Conservation (phyloP, 2,797 vertebrate genomes). For the Pseudopleuronectes americanus region DNA sequence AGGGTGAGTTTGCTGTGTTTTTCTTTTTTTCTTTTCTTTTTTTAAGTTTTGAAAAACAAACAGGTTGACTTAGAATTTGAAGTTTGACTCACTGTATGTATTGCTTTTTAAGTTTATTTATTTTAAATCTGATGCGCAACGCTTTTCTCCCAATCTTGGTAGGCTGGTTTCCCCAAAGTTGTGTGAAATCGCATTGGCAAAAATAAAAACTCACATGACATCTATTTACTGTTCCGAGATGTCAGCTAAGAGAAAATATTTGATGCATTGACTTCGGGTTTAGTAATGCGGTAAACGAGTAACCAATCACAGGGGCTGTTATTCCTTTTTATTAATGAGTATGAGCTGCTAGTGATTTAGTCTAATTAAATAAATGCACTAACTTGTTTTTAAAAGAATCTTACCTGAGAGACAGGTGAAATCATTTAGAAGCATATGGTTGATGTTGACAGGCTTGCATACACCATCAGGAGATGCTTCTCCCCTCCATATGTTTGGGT, state of each 20-base stretch:
- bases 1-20: conserved; percentile 78
- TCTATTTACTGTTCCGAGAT: conserved; percentile 78
- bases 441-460: conserved; percentile 84
- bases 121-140: conserved; percentile 82
- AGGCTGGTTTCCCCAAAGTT: conserved; percentile 85
- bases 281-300: conserved; percentile 82
- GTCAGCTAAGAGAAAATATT: conserved; percentile 80
- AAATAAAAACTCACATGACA: conserved; percentile 80
- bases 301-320: conserved; percentile 84
- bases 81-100: conserved; percentile 84
- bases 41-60: conserved; percentile 63
- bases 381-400: conserved; percentile 82
- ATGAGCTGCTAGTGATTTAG: conserved; percentile 87
- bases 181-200: conserved; percentile 85
- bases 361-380: conserved; percentile 87
- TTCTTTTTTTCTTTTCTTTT: conserved; percentile 40
- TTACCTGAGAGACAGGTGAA: conserved; percentile 86
- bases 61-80: conserved; percentile 80
- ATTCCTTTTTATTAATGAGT: conserved; percentile 78
- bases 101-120: conserved; percentile 85
- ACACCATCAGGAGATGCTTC: conserved; percentile 74
- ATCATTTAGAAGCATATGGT: conserved; percentile 84
- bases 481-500: conserved; percentile 71
- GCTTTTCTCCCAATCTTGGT: conserved; percentile 82
- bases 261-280: conserved; percentile 84